phyloP scores from a whole-genome alignment of 2,113 vertebrate genomes.

The Corythoichthys intestinalis region DNA sequence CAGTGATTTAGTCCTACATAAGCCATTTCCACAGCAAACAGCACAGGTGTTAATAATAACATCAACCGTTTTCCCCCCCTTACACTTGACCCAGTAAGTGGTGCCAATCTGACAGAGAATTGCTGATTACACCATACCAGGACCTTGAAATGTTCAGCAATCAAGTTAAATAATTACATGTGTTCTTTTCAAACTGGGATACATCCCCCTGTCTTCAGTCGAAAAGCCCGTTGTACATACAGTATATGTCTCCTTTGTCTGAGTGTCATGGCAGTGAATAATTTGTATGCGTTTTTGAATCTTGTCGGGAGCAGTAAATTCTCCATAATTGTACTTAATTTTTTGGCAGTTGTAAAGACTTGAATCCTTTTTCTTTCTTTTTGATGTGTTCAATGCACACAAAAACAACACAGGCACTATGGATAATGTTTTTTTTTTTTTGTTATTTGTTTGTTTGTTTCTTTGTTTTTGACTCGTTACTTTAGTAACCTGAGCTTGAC shows the following conservation, averaged over 20 bases:
- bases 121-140: not conserved
- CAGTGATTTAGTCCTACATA: not conserved
- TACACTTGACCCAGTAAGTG: not conserved
- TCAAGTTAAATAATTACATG: not conserved
- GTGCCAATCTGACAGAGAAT: slow-evolving; percentile 2
- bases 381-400: not conserved
- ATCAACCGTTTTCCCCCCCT: not conserved
- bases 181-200: slow-evolving; percentile 1
- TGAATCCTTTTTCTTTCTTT: not conserved
- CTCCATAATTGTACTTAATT: not conserved
- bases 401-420: not conserved
- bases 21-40: not conserved
- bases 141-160: slow-evolving; percentile 7
- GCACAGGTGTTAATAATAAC: not conserved
- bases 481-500: not conserved
- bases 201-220: slow-evolving; percentile 5
- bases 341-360: slow-evolving; percentile 8
- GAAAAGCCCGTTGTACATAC: not conserved
- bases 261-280: not conserved
- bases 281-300: not conserved
- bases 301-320: not conserved
- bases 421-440: not conserved
- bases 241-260: not conserved
- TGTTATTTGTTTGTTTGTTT: not conserved
- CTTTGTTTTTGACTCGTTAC: not conserved